A percentile compares a stretch with the other conserved stretches of the same genome.
Evolutionary conservation across 2,113 vertebrate genomes (phyloP).

Genomic region (Ophiodon elongatus): DNA sequence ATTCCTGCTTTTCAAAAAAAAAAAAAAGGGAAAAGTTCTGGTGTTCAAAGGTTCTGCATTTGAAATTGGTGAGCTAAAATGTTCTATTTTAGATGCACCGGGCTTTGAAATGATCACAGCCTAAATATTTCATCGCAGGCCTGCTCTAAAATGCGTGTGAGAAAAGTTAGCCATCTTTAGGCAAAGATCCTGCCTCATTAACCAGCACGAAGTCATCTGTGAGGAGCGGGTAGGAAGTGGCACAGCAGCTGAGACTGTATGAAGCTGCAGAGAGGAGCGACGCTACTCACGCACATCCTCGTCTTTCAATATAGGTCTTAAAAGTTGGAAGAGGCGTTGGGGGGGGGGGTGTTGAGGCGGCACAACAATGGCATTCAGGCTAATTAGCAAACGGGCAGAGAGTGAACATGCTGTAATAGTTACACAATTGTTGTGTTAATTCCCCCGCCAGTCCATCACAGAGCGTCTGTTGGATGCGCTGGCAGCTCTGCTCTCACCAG

Average conservation of each 20-base stretch:
- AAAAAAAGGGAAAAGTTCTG: not conserved
- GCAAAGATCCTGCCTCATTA: slow-evolving; percentile 47
- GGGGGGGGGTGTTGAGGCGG: not conserved
- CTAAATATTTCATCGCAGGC: slow-evolving; percentile 54
- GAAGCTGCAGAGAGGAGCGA: not conserved
- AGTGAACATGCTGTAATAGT: slow-evolving; percentile 34
- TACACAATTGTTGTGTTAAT: slow-evolving; percentile 38
- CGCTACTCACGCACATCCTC: not conserved
- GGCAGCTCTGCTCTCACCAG: slow-evolving; percentile 47
- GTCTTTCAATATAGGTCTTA: not conserved
- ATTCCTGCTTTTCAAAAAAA: not conserved
- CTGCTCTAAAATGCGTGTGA: slow-evolving; percentile 30
- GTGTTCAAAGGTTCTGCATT: slow-evolving; percentile 25
- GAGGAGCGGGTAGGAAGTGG: slow-evolving; percentile 24
- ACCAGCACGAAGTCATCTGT: slow-evolving; percentile 41
- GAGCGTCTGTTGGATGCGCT: slow-evolving; percentile 45
- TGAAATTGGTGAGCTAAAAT: slow-evolving; percentile 22
- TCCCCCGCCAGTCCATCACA: slow-evolving; percentile 41
- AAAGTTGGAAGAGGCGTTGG: not conserved
- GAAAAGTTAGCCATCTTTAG: slow-evolving; percentile 19
- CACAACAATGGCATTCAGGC: not conserved
- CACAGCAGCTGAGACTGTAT: slow-evolving; percentile 31
- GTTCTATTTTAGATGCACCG: slow-evolving; percentile 16
- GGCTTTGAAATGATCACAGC: slow-evolving; percentile 28
- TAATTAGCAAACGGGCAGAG: slow-evolving; percentile 22